Percentiles rank a stretch among this genome's conserved stretches.
phyloP scores from a whole-genome alignment of 2,888 invertebrate species.

The Acanthococcus lagerstroemiae region DNA sequence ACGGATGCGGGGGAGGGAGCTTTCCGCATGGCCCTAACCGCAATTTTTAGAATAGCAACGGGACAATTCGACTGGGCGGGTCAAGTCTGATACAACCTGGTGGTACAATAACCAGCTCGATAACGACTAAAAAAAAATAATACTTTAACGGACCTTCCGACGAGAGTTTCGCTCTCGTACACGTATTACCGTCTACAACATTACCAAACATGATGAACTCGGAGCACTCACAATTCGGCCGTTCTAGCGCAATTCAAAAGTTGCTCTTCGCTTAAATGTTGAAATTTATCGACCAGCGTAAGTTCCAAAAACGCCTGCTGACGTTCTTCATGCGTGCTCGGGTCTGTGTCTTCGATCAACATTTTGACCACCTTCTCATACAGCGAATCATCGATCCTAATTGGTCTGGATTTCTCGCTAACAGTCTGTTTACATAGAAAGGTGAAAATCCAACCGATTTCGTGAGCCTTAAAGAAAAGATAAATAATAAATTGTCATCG shows the following conservation, averaged over 20 bases:
- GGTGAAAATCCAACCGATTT: conserved; percentile 54
- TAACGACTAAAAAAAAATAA: too few species aligned
- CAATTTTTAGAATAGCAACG: too few species aligned
- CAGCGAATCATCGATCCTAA: conserved; percentile 43
- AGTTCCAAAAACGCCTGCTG: conserved; percentile 65
- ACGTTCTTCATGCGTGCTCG: conserved; percentile 45
- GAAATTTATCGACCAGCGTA: conserved; percentile 51
- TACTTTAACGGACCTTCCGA: too few species aligned
- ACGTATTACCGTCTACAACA: too few species aligned
- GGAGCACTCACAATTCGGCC: conserved; percentile 54
- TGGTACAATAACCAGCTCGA: too few species aligned
- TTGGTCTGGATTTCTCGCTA: conserved; percentile 50
- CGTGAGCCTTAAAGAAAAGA: conserved; percentile 44
- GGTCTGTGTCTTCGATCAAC: conserved; percentile 40
- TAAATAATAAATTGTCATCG: too few species aligned
- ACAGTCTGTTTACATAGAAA: conserved; percentile 44
- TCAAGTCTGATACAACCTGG: too few species aligned
- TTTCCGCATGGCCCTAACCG: too few species aligned
- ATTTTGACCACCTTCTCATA: conserved; percentile 54
- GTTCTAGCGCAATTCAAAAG: conserved; percentile 53
- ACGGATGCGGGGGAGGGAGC: too few species aligned
- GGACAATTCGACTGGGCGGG: too few species aligned
- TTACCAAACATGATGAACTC: too few species aligned
- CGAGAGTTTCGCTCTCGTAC: too few species aligned
- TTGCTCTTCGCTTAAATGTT: conserved; percentile 49